These are phyloP conservation scores for Pseudochaenichthys georgianus DNA, from an alignment of 2,797 vertebrate genomes.

Conservation along the genomic window DNA sequence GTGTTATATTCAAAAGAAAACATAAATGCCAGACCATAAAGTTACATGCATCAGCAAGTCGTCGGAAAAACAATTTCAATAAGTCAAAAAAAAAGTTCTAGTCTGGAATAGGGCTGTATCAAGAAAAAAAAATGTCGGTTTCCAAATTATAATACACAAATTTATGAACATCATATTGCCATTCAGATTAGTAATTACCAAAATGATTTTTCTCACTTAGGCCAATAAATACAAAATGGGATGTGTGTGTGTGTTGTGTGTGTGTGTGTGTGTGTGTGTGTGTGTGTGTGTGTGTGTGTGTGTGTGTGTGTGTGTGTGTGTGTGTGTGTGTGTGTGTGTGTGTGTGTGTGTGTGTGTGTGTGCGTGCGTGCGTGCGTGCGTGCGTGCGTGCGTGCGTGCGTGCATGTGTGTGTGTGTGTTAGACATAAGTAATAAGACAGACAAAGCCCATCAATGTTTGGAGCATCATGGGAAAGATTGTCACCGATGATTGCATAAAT, in stretches of 20 bases:
- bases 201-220: constrained; percentile 30
- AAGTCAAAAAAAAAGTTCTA: constrained; percentile 4
- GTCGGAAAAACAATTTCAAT: constrained; percentile 17
- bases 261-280: neutral
- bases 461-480: neutral
- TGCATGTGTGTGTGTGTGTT: no score
- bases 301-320: neutral
- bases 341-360: neutral
- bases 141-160: constrained; percentile 35
- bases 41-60: constrained; percentile 7
- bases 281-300: neutral
- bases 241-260: neutral
- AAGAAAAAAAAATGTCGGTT: constrained; percentile 40
- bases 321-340: no score
- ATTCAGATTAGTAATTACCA: constrained; percentile 43
- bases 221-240: constrained; percentile 20
- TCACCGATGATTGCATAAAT: constrained; percentile 13
- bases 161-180: constrained; percentile 26
- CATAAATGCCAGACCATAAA: neutral
- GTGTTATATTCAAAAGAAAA: constrained; percentile 1
- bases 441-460: neutral
- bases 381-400: no score
- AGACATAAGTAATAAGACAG: neutral
- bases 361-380: neutral
- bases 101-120: no score